Percentiles rank a stretch among this genome's conserved stretches.
phyloP scores from a whole-genome alignment of 2,113 vertebrate species.

The Lathamus discolor region DNA sequence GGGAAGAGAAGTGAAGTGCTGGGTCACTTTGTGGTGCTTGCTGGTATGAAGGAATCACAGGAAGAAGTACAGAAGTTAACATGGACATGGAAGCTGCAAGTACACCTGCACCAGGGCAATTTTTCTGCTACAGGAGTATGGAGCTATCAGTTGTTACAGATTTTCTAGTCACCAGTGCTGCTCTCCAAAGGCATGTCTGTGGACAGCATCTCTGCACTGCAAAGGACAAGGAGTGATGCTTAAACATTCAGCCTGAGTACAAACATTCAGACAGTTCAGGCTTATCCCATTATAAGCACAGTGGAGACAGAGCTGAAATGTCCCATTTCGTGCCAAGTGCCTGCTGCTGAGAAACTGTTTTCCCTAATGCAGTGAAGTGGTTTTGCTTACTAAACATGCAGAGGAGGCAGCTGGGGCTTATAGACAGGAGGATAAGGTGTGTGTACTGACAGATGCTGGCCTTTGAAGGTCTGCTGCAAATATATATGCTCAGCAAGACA shows the following conservation, averaged over 20 bases:
- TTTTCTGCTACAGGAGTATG: neutral
- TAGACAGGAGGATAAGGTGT: neutral
- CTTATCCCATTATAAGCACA: neutral
- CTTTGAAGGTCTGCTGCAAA: neutral
- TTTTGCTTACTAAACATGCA: neutral
- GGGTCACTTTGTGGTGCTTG: rapidly evolving
- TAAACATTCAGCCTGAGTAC: neutral
- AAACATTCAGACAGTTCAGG: neutral
- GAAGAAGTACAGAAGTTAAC: neutral
- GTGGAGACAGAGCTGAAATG: neutral
- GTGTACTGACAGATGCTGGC: neutral
- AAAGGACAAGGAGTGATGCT: neutral
- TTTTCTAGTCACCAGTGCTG: neutral
- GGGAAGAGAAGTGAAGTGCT: neutral
- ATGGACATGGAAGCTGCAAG: neutral
- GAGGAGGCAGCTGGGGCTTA: neutral
- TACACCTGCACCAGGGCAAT: neutral
- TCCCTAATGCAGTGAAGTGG: neutral
- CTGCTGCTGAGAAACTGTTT: neutral
- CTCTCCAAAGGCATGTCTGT: neutral
- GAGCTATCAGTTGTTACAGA: neutral
- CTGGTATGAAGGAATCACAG: neutral
- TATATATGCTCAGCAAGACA: neutral
- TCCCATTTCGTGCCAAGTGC: neutral
- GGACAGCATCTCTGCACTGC: neutral